Evolutionary conservation across 2,113 vertebrate genomes (phyloP).

Genomic region (Sinocyclocheilus grahami): DNA sequence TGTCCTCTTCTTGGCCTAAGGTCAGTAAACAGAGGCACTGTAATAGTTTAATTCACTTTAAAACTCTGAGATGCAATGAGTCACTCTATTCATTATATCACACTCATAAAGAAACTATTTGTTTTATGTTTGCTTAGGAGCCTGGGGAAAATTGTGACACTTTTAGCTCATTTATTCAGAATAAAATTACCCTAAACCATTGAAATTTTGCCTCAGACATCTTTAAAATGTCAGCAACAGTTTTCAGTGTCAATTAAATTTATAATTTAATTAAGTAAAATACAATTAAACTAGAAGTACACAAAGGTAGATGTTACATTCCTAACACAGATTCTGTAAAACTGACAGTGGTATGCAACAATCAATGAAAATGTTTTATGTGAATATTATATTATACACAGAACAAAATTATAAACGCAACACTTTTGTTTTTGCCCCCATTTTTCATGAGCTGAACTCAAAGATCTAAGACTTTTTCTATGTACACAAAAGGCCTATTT

Average conservation of each 20-base stretch:
- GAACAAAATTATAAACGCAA: no score
- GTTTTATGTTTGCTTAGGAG: no score
- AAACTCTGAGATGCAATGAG: not conserved
- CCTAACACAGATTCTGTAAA: not conserved
- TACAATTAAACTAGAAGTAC: not conserved
- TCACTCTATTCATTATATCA: not conserved
- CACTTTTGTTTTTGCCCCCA: no score
- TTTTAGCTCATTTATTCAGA: not conserved
- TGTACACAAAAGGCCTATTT: no score
- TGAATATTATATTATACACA: no score
- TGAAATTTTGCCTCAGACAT: not conserved
- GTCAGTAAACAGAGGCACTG: conserved; percentile 2
- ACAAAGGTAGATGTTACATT: not conserved
- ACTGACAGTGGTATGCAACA: not conserved
- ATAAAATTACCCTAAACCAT: not conserved
- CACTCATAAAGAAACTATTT: not conserved
- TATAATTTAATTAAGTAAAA: not conserved
- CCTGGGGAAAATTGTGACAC: no score
- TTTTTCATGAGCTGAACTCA: no score
- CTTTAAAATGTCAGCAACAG: not conserved
- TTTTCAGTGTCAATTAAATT: not conserved
- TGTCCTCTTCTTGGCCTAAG: not conserved
- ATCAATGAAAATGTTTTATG: not conserved
- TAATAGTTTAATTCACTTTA: not conserved
- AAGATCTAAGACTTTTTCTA: no score